Evolutionary conservation across 2,888 invertebrate genomes (phyloP).

Genomic region (Oxystoma pomonae): DNA sequence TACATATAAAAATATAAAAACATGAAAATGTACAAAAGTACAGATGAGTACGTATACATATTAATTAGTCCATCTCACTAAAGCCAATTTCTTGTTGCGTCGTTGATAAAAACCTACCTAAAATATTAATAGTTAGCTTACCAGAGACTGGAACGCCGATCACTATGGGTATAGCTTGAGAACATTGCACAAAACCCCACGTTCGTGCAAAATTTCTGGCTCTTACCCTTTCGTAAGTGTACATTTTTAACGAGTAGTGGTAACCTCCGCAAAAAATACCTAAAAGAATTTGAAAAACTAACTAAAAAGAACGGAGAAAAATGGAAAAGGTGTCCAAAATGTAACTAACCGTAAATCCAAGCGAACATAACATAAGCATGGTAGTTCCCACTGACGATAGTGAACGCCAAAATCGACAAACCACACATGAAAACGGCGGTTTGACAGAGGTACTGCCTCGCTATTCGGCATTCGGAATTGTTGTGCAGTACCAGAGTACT

Average conservation of each 20-base stretch:
- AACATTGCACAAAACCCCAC: slow-evolving; percentile 86
- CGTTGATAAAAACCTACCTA: too few relatives aligned
- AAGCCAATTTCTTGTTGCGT: too few relatives aligned
- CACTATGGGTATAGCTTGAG: slow-evolving; percentile 79
- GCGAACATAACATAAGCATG: slow-evolving; percentile 76
- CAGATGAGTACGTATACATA: too few relatives aligned
- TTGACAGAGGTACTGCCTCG: slow-evolving; percentile 79
- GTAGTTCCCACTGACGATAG: slow-evolving; percentile 71
- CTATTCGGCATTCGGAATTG: slow-evolving; percentile 79
- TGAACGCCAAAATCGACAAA: slow-evolving; percentile 70
- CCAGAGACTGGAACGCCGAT: slow-evolving; percentile 82
- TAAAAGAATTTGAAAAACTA: slow-evolving; percentile 31
- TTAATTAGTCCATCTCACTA: too few relatives aligned
- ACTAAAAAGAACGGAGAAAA: neutral
- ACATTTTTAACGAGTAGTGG: slow-evolving; percentile 85
- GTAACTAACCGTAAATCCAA: slow-evolving; percentile 65
- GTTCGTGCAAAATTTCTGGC: slow-evolving; percentile 83
- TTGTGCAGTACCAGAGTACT: slow-evolving; percentile 77
- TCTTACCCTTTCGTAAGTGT: slow-evolving; percentile 81
- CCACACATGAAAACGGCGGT: slow-evolving; percentile 77
- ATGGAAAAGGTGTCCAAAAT: too few relatives aligned
- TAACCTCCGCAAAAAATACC: slow-evolving; percentile 86
- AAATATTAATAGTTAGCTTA: too few relatives aligned
- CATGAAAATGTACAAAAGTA: too few relatives aligned
- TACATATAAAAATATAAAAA: too few relatives aligned